Conservation (phyloP, 1,140 invertebrate species). For the Lordiphosa mommai region DNA sequence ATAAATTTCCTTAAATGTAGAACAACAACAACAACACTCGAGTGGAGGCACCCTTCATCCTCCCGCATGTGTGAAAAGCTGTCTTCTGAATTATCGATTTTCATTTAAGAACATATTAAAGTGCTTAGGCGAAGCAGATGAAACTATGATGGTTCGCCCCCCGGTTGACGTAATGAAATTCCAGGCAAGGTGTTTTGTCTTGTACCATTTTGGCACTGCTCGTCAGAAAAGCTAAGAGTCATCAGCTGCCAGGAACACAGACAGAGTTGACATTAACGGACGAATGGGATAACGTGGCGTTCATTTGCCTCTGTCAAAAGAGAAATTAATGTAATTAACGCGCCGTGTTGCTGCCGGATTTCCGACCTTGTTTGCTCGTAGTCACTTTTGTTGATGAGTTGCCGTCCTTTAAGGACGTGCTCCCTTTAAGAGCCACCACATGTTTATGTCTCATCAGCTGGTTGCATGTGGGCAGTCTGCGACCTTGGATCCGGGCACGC, state of each 20-base stretch:
- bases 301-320: not conserved
- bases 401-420: not conserved
- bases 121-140: conserved; percentile 9
- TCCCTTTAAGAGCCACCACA: conserved; percentile 2
- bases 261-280: conserved; percentile 10
- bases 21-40: conserved; percentile 1
- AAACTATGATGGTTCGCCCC: conserved; percentile 17
- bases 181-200: conserved; percentile 27
- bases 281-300: not conserved
- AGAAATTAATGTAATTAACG: conserved; percentile 46
- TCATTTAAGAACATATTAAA: conserved; percentile 49
- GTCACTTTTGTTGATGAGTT: conserved; percentile 5
- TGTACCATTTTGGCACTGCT: conserved; percentile 8
- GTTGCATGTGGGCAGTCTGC: conserved; percentile 4
- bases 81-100: conserved; percentile 55
- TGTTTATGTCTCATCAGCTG: not conserved
- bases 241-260: conserved; percentile 6
- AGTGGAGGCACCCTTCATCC: not conserved
- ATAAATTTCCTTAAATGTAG: conserved; percentile 40
- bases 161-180: conserved; percentile 47
- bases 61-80: conserved; percentile 10
- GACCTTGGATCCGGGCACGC: conserved; percentile 6
- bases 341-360: conserved; percentile 17
- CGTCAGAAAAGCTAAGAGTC: conserved; percentile 22
- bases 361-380: conserved; percentile 6